Evolutionary conservation across 2,797 vertebrate genomes (phyloP), one percentile per base, ranked within the genome.

Genomic region (Lycodopsis pacificus): DNA sequence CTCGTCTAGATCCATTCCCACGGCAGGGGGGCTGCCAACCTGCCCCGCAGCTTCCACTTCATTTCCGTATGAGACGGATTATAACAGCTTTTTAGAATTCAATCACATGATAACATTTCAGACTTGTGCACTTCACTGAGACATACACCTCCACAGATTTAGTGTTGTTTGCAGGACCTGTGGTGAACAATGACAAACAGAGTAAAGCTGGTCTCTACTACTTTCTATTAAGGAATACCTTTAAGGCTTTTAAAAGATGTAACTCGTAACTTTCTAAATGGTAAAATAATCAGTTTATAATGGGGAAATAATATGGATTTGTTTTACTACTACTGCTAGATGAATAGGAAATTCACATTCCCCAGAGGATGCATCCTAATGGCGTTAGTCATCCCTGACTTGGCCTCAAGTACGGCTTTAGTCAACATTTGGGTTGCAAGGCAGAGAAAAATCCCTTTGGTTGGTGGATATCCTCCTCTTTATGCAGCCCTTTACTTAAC

Each of bases 11-110:
- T 58, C 32, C 34, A 40, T 69, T 82, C 73, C 46, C 76, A 27
- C 42, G 59, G 63, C 76, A 66, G 73, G 72, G 65, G 57, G 22
- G 62, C 77, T 73, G 73, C 51, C 76, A 83, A 73, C 20, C 63
- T 71, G 56, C 59, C 74, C 59, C 1, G 6, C 61, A 82, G 75
- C 70, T 57, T 32, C 25, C 42, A 22, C 48, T 86, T 64, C 1
- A 69, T 80, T 72, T 82, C 25, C 71, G 53, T 30, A 56, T 19
- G 27, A 81, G 54, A 19, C 8, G 1, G 4, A 58, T 74, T 30
- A 27, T 30, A 30, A 30, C 30, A 30, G 62, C 70, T 64, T 66
- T 80, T 53, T 56, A 61, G 7, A 67, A 78, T 58, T 73, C n/a
- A 69, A 59, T 67, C 36, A 75, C 30, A 32, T 42, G 20, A 36